Evolutionary conservation across 2,797 vertebrate species (phyloP).

Genomic region (Acanthis flammea): DNA sequence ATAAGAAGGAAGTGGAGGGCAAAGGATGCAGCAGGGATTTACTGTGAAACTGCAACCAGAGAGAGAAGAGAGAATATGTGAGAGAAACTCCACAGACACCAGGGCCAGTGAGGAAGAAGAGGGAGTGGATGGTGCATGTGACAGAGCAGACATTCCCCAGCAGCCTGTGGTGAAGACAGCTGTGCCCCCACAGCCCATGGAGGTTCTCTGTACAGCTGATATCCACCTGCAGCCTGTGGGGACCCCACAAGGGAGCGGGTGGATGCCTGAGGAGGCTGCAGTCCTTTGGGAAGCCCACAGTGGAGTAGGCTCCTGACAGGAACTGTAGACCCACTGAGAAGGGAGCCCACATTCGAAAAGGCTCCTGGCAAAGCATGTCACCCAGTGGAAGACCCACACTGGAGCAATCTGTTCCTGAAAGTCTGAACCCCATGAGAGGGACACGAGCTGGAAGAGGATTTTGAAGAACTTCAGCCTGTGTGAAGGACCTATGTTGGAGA

Average conservation of each 20-base stretch:
- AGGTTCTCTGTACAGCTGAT: neutral
- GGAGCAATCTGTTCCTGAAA: neutral
- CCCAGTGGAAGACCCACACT: fast-evolving
- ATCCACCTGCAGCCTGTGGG: neutral
- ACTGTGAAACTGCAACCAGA: neutral
- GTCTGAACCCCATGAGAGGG: neutral
- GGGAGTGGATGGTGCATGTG: neutral
- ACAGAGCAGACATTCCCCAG: neutral
- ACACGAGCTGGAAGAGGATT: neutral
- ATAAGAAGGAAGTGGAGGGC: neutral
- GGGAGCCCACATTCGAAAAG: neutral
- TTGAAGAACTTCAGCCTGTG: neutral
- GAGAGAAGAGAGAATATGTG: neutral
- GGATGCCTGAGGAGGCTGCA: neutral
- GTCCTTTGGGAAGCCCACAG: neutral
- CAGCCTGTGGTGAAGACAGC: neutral
- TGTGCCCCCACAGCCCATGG: neutral
- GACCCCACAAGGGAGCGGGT: neutral
- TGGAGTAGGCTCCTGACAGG: neutral
- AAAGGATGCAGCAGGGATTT: neutral
- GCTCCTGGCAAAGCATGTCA: neutral
- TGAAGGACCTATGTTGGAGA: fast-evolving
- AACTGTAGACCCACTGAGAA: neutral
- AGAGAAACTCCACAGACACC: neutral
- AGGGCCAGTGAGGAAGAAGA: neutral